A percentile compares a stretch with the other conserved stretches of the same genome.
Evolutionary conservation across 1,140 invertebrate species (phyloP).

Genomic region (Steinernema khuongi): DNA sequence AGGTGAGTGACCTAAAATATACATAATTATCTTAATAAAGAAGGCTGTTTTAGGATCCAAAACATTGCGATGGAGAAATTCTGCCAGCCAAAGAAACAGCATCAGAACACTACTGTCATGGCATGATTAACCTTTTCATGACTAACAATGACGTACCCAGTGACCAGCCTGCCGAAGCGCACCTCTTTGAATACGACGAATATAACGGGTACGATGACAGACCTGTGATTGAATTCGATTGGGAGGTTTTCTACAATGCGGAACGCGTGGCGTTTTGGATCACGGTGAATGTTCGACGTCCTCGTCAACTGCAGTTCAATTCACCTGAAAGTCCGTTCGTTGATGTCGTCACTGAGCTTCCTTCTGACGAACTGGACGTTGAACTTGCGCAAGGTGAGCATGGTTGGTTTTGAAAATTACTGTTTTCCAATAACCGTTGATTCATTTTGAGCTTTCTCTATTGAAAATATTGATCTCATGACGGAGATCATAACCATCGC

Average conservation of each 20-base stretch:
- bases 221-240: constrained; percentile 36
- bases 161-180: constrained; percentile 19
- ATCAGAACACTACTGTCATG: neutral
- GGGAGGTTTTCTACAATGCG: constrained; percentile 32
- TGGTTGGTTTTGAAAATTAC: neutral
- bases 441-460: neutral
- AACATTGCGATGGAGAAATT: constrained; percentile 35
- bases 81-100: neutral
- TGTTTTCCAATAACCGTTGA: neutral
- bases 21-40: neutral
- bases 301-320: constrained; percentile 24
- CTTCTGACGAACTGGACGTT: constrained; percentile 33
- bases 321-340: constrained; percentile 29
- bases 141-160: constrained; percentile 14
- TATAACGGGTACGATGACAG: constrained; percentile 35
- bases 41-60: constrained; percentile 34
- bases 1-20: neutral
- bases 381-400: constrained; percentile 27
- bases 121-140: neutral
- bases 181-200: constrained; percentile 25
- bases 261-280: constrained; percentile 21
- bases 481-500: constrained; percentile 1
- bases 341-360: constrained; percentile 23
- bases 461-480: constrained; percentile 7
- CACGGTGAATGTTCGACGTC: constrained; percentile 10